These are phyloP conservation scores for Tiliqua scincoides DNA, from an alignment of 2,113 vertebrate genomes.

Conservation along the genomic window DNA sequence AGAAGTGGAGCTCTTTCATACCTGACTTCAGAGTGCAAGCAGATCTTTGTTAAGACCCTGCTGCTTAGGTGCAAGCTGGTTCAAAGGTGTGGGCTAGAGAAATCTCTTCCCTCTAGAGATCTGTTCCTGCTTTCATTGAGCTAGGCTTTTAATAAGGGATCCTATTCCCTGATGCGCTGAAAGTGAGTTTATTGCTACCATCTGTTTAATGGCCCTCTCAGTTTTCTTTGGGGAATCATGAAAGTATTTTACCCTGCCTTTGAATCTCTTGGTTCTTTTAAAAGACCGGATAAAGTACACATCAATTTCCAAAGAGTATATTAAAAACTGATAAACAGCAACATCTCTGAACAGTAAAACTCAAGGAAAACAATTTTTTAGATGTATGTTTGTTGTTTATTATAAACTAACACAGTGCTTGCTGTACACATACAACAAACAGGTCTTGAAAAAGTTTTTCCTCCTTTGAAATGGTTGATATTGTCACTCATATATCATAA, in stretches of 20 bases:
- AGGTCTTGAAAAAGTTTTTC: neutral
- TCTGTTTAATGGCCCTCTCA: conserved; percentile 65
- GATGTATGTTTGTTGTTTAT: conserved; percentile 11
- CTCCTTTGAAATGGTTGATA: neutral
- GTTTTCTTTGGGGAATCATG: conserved; percentile 60
- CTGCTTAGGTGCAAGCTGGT: conserved; percentile 37
- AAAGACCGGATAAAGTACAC: conserved; percentile 53
- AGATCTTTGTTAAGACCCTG: conserved; percentile 27
- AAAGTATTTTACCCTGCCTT: conserved; percentile 52
- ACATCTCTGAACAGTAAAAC: conserved; percentile 47
- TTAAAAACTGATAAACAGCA: conserved; percentile 62
- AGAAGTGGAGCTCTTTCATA: conserved; percentile 12
- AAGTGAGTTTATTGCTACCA: conserved; percentile 66
- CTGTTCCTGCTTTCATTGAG: conserved; percentile 35
- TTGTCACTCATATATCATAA: conserved; percentile 13
- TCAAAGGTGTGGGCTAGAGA: conserved; percentile 48
- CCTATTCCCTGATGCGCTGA: conserved; percentile 60
- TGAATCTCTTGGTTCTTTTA: conserved; percentile 55
- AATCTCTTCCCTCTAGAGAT: conserved; percentile 39
- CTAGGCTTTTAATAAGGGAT: conserved; percentile 72
- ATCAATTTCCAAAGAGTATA: conserved; percentile 54
- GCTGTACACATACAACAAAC: neutral
- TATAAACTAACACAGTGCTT: conserved; percentile 39
- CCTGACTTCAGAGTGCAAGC: neutral
- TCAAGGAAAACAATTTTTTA: conserved; percentile 39